Percentiles rank a stretch among this genome's conserved stretches.
Conservation (phyloP, 1,140 invertebrate species). For the Dryas iulia region DNA sequence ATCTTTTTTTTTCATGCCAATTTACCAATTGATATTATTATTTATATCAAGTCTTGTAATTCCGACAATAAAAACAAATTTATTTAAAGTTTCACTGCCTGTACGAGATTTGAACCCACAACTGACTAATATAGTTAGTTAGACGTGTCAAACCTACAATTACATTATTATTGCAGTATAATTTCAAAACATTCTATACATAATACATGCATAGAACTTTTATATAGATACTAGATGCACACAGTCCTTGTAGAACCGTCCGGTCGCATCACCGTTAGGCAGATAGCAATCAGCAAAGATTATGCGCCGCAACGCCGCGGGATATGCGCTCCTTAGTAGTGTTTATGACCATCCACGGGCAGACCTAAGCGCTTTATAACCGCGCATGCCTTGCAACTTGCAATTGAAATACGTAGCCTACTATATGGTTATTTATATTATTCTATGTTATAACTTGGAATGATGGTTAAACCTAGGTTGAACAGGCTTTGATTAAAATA, state of each 20-base stretch:
- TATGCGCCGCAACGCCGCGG: constrained; percentile 30
- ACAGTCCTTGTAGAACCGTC: constrained; percentile 4
- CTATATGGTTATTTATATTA: background rate
- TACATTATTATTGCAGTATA: background rate
- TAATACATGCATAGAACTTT: no score
- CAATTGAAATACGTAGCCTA: constrained; percentile 6
- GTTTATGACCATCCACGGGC: constrained; percentile 18
- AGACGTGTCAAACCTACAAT: background rate
- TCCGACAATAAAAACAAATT: no score
- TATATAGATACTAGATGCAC: background rate
- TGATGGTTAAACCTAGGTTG: background rate
- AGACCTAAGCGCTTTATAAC: constrained; percentile 12
- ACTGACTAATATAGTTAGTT: no score
- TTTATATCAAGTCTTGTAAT: no score
- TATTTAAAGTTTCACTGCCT: no score
- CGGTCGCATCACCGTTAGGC: constrained; percentile 22
- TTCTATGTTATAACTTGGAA: background rate
- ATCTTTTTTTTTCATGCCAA: no score
- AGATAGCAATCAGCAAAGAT: constrained; percentile 50
- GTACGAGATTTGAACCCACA: no score
- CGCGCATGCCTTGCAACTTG: constrained; percentile 5
- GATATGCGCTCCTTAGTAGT: constrained; percentile 21
- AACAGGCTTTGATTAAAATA: background rate
- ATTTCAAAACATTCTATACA: background rate
- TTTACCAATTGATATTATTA: no score